Conservation (phyloP, 1,140 invertebrate genomes). For the Kradibia gibbosae region DNA sequence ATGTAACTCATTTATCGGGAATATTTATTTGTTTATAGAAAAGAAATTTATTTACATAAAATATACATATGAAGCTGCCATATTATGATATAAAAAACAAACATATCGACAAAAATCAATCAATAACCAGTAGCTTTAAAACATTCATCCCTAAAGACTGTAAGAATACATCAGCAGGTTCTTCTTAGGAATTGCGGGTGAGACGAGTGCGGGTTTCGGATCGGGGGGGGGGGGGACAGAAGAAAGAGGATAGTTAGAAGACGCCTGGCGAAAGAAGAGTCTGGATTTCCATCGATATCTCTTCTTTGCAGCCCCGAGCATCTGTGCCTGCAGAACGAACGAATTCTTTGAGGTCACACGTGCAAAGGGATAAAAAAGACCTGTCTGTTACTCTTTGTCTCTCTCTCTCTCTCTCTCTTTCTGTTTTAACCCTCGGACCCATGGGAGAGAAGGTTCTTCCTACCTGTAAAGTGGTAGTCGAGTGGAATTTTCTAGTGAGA, state of each 20-base stretch:
- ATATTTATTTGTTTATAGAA: no score
- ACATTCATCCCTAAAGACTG: conserved; percentile 4
- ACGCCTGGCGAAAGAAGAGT: neutral
- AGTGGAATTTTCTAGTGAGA: conserved; percentile 11
- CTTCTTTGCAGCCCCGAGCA: neutral
- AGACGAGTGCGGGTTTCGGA: neutral
- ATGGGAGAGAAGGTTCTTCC: neutral
- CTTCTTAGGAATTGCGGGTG: no score
- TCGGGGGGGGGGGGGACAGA: no score
- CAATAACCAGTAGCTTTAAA: conserved; percentile 17
- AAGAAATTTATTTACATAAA: no score
- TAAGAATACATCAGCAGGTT: neutral
- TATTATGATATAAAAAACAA: neutral
- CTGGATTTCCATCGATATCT: conserved; percentile 32
- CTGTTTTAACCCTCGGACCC: neutral
- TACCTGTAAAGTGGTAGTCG: conserved; percentile 13
- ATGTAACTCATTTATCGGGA: no score
- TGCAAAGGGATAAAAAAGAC: neutral
- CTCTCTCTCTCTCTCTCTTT: neutral
- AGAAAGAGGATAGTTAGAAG: neutral
- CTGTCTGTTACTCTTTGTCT: neutral
- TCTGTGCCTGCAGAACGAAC: neutral
- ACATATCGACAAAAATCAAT: conserved; percentile 39
- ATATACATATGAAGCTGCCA: neutral
- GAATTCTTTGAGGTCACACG: conserved; percentile 22